Base-by-base conservation (phyloP, 2,113 vertebrate genomes). In the Aptenodytes patagonicus region DNA sequence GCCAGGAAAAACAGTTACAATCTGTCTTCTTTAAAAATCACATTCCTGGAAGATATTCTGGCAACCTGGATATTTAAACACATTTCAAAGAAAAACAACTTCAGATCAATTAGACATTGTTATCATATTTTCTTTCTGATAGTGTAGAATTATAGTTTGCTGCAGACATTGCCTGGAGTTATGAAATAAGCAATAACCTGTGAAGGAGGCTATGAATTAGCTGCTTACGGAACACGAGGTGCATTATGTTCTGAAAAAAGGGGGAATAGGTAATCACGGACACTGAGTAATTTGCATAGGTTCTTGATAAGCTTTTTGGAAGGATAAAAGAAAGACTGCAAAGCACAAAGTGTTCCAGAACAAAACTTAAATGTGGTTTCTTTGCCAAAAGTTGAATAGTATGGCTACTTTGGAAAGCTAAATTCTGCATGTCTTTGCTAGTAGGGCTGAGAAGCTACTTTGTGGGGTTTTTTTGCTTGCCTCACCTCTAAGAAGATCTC, bases 1-100 rank as follows among this genome's bases (percentile, higher is more conserved):
- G 98, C 98, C 98, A 98, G 98, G 97, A 98, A 98, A 98, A 98
- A 98, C 98, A 98, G 98, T 98, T 98, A 96, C 98, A 98, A 98
- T 98, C 98, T 98, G 98, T 98, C 97, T 98, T 96, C 97, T 97
- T 97, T 96, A 98, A 97, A 97, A 98, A 98, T 98, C 97, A 97
- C 94, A 98, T 98, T 98, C 96, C 98, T 98, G 98, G 98, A 98
- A 98, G 97, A 98, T 98, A 97, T 97, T 98, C 96, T 97, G 97
- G 98, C 98, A 98, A 98, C 98, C 98, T 98, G 97, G 97, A 96
- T 98, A 97, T 98, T 98, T 98, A 98, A 98, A 96, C 98, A 97
- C 91, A 96, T 98, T 97, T 97, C 87, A 96, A 98, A 98, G 97
- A 98, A 98, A 98, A 98, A 98, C 98, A 98, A 97, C 95, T 97